Evolutionary conservation across 2,888 invertebrate genomes (phyloP), one percentile per base, ranked within the genome.

Genomic region (Metacarcinus magister): DNA sequence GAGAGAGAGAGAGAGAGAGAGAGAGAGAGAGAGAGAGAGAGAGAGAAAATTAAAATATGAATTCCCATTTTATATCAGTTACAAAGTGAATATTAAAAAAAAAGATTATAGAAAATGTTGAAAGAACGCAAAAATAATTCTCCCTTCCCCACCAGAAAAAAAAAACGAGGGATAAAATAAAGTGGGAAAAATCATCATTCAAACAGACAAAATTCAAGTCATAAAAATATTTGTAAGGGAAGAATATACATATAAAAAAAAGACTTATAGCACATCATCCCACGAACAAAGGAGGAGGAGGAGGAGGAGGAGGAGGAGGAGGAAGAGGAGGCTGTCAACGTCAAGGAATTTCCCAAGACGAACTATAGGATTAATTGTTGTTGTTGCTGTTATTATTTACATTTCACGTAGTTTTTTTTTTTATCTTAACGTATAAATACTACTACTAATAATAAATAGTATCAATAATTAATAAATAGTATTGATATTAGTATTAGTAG

Each of bases 1-100:
- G 92, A 46, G 92, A 91, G 92, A 46, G 92, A 92, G 92, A 48
- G 92, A 48, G 92, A 92, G 92, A 92, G 92, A 48, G 92, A 48
- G 92, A n/a, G 32, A 43, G 91, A 44, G 91, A 91, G 91, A 91
- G 43, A 46, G 43, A 44, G 92, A 43, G 92, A 19, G 46, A 92
- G 92, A 46, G 19, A 44, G 92, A 43, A 16, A 44, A 0, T 7
- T 43, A 67, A 67, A 67, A n/a, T n/a, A 67, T n/a, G n/a, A 67
- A 67, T 67, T 67, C 67, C 10, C 16, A 90, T 43, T 43, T 39
- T 44, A 44, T 39, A 16, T 19, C 54, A 19, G 91, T 32, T 46
- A 44, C 23, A 28, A 44, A 44, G 48, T 44, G 91, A 44, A 90
- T 28, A 91, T 91, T 44, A 91, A 10, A 48, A 48, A 28, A 46